phyloP scores from a whole-genome alignment of 2,113 vertebrate genomes.

The Ibidorhyncha struthersii region DNA sequence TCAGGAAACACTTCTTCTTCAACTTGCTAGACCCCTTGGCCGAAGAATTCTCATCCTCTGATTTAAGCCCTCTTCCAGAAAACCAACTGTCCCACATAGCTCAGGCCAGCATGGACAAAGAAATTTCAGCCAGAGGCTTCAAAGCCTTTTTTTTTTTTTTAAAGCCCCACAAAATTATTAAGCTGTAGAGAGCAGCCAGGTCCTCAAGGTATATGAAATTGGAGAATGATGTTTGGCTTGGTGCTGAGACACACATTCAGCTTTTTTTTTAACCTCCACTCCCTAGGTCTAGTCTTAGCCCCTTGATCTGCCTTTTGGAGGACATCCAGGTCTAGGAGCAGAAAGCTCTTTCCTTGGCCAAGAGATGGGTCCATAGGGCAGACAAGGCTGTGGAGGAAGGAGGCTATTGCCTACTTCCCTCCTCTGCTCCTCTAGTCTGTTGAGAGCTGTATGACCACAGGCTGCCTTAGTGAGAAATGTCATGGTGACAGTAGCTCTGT shows the following conservation, averaged over 20 bases:
- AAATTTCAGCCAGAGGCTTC: not conserved
- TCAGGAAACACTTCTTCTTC: not conserved
- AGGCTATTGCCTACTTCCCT: not conserved
- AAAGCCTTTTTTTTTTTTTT: not conserved
- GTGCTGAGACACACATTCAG: not conserved
- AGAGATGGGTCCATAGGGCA: not conserved
- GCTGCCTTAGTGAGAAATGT: not conserved
- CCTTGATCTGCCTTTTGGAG: not conserved
- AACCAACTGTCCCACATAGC: not conserved
- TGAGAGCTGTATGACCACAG: not conserved
- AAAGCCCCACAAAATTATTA: not conserved
- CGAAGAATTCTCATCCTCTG: not conserved
- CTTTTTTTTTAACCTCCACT: not conserved
- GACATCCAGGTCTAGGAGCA: not conserved
- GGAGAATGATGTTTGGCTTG: not conserved
- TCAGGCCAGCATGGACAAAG: not conserved
- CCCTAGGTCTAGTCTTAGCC: not conserved
- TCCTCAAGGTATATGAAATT: rapidly evolving
- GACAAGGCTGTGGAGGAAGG: not conserved
- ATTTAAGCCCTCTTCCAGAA: not conserved
- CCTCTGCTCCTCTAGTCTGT: not conserved
- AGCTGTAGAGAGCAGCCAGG: not conserved
- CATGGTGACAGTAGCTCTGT: not conserved
- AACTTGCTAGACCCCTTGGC: not conserved
- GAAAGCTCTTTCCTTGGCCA: not conserved